Evolutionary conservation across 2,888 invertebrate species (phyloP).

Genomic region (Athalia rosae): DNA sequence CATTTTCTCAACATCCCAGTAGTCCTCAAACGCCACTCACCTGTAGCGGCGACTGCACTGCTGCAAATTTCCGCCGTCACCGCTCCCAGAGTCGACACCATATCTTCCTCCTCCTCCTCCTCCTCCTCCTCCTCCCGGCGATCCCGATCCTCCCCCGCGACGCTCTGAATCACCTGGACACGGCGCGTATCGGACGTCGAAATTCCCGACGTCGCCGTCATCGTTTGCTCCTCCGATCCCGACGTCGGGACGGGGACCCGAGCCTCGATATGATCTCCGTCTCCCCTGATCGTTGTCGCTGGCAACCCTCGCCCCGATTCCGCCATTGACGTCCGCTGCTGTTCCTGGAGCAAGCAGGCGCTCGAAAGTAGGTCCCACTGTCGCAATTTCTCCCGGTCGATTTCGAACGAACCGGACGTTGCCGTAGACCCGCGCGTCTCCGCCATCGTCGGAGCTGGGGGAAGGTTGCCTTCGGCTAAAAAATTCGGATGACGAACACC

Average conservation of each 20-base stretch:
- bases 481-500: constrained; percentile 62
- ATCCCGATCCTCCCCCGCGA: neutral
- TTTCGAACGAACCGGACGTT: constrained; percentile 73
- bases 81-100: constrained; percentile 30
- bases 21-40: constrained; percentile 70
- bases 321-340: constrained; percentile 77
- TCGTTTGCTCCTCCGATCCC: constrained; percentile 70
- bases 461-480: constrained; percentile 75
- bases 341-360: constrained; percentile 75
- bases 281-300: constrained; percentile 71
- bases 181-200: constrained; percentile 56
- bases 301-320: constrained; percentile 70
- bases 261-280: constrained; percentile 60
- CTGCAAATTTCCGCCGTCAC: constrained; percentile 43
- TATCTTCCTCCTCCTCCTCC: constrained; percentile 44
- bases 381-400: constrained; percentile 89
- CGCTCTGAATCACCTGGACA: constrained; percentile 23
- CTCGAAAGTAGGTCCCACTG: constrained; percentile 94
- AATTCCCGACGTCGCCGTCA: constrained; percentile 73
- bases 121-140: constrained; percentile 19
- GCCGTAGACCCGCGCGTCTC: constrained; percentile 61
- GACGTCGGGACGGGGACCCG: constrained; percentile 66
- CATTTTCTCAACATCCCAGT: constrained; percentile 65
- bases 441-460: constrained; percentile 60
- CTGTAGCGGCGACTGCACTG: constrained; percentile 55